Base-by-base conservation (phyloP, 2,797 vertebrate genomes). In the Coreius guichenoti region DNA sequence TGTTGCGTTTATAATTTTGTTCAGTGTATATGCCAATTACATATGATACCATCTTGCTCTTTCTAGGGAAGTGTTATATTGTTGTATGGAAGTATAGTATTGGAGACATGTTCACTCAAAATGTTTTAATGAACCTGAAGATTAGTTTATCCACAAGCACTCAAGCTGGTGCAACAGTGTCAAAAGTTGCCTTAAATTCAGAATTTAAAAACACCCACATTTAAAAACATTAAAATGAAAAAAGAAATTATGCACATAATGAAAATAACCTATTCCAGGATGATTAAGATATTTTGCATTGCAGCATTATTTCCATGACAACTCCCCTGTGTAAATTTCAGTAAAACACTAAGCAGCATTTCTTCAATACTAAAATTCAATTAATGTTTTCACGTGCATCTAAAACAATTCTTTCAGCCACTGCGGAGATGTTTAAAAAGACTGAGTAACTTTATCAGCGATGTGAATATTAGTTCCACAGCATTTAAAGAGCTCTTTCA, bases 401-500 rank as follows among this genome's bases (percentile, higher is more conserved):
- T n/a, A 13, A 58, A 39, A 77, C 45, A 26, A 29, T 73, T 39
- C 17, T 26, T 54, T 54, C 26, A 33, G 49, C 19, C 9, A 33
- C 19, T 12, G 8, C 72, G 31, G 47, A 54, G 47, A 12, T 8
- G 31, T 45, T 58, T 29, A 72, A 58, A 72, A 5, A 72, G 11
- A 29, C 1, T 72, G 6, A 82, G 56, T 65, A 45, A 29, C 8
- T 31, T n/a, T 7, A 17, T 63, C 19, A 74, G 56, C 3, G 8
- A 31, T 49, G 26, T 74, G 39, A 82, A 82, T 82, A 65, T 65
- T 65, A 61, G 21, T 47, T 43, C 12, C 26, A 47, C 45, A 51
- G 14, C 16, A 5, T 73, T 21, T 76, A 29, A 76, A 83, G 23
- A 76, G 58, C 61, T 68, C 33, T 76, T 68, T 75, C 45, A 54